Evolutionary conservation across 2,797 vertebrate genomes (phyloP).

Genomic region (Natrix natrix): DNA sequence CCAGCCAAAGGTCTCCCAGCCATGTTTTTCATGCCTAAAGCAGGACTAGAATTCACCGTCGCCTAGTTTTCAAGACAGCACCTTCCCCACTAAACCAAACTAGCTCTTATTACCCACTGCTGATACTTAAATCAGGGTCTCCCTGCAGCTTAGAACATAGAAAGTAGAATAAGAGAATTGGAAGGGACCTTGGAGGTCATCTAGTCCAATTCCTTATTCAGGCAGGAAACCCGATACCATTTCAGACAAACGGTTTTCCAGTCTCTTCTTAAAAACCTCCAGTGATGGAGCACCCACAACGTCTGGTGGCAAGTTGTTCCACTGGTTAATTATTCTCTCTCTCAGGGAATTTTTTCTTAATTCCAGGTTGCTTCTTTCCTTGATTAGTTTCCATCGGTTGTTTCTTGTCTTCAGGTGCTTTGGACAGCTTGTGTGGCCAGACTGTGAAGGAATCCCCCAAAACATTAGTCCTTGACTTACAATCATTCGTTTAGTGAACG

Average conservation of each 20-base stretch:
- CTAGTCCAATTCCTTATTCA: background rate
- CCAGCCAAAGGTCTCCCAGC: background rate
- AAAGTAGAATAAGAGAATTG: background rate
- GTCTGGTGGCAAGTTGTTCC: background rate
- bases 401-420: background rate
- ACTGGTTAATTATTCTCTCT: background rate
- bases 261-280: background rate
- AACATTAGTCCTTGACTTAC: too few relatives aligned
- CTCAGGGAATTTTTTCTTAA: background rate
- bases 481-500: too few relatives aligned
- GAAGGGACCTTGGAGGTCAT: background rate
- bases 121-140: background rate
- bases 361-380: background rate
- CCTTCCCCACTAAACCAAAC: background rate
- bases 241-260: background rate
- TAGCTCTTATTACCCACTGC: background rate
- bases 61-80: background rate
- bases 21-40: background rate
- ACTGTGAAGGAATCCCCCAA: background rate
- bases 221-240: background rate
- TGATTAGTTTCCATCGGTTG: background rate
- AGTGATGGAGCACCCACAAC: background rate
- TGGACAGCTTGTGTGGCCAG: background rate
- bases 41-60: background rate
- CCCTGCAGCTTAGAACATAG: background rate